These are phyloP conservation scores for Rhinichthys osculus DNA, from an alignment of 2,797 vertebrate genomes.

Conservation along the genomic window DNA sequence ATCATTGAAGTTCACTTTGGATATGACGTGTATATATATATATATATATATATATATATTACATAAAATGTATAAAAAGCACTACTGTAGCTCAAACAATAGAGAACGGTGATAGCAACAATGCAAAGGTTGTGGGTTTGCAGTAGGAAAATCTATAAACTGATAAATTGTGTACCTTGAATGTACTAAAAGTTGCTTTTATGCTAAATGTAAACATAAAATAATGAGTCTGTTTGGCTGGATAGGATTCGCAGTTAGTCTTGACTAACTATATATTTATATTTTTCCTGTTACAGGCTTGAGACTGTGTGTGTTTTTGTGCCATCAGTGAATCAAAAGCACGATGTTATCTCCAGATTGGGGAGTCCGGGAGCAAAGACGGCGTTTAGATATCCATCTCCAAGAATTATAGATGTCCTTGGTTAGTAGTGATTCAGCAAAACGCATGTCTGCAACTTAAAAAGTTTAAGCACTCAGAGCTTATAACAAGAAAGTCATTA, in stretches of 20 bases:
- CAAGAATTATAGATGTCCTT: neutral
- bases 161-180: neutral
- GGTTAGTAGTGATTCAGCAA: neutral
- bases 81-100: neutral
- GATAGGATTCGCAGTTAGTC: neutral
- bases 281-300: neutral
- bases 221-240: neutral
- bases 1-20: no score
- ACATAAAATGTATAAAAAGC: no score
- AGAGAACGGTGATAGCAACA: neutral
- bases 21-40: no score
- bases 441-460: neutral
- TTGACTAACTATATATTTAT: neutral
- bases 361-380: neutral
- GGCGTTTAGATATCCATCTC: neutral
- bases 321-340: neutral
- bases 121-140: neutral
- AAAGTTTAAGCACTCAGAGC: neutral
- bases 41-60: no score
- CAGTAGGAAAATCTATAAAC: neutral
- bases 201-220: neutral
- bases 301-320: neutral
- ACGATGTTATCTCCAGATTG: neutral
- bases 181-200: neutral
- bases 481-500: neutral